phyloP scores from a whole-genome alignment of 2,888 invertebrate genomes.

The Eupithecia subfuscata region DNA sequence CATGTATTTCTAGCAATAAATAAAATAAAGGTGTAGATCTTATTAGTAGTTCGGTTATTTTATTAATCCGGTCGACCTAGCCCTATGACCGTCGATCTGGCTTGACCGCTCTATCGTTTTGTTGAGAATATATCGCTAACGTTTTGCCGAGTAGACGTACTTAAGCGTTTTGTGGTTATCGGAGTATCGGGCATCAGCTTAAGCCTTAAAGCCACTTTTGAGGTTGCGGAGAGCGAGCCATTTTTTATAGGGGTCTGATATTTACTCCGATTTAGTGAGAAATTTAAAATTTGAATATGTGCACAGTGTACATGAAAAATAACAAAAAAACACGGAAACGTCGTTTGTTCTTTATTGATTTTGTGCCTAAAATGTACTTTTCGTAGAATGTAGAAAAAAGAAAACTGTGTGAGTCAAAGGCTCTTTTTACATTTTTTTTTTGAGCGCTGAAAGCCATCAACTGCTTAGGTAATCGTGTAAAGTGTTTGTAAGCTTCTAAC shows the following conservation, averaged over 20 bases:
- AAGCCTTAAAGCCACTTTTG: background rate
- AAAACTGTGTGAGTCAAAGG: too few species aligned
- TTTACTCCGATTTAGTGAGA: background rate
- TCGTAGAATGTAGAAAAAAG: too few species aligned
- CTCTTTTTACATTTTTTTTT: too few species aligned
- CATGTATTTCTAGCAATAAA: too few species aligned
- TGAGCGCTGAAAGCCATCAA: too few species aligned
- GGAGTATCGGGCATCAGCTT: constrained; percentile 2
- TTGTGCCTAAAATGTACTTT: too few species aligned
- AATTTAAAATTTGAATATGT: background rate
- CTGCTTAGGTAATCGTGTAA: too few species aligned
- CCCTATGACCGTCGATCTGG: background rate
- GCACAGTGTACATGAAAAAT: background rate
- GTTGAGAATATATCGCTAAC: background rate
- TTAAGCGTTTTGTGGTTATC: constrained; percentile 6
- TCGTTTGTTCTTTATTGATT: too few species aligned
- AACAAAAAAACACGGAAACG: background rate
- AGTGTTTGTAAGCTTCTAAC: too few species aligned
- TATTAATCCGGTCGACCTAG: background rate
- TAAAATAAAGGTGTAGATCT: too few species aligned
- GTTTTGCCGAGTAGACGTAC: background rate
- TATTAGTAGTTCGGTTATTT: background rate
- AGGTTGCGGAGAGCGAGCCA: background rate
- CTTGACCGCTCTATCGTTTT: background rate
- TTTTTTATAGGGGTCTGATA: background rate